A percentile compares a stretch with the other conserved stretches of the same genome.
These are phyloP conservation scores for Calephelis perditalis DNA, from an alignment of 2,888 invertebrate species.

Conservation along the genomic window DNA sequence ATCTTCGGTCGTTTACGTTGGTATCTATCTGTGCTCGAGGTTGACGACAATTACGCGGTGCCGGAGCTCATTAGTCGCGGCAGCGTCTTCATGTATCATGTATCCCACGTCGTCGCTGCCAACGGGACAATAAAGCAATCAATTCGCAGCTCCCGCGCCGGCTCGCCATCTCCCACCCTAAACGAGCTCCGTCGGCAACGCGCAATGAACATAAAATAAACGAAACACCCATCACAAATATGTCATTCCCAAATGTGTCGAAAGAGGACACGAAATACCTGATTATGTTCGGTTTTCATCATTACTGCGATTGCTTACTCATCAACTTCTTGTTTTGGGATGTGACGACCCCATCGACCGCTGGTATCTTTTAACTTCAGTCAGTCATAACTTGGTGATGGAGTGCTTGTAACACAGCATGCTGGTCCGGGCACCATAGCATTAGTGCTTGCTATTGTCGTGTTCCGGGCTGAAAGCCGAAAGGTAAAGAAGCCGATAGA, in stretches of 20 bases:
- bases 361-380: too few species aligned
- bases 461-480: too few species aligned
- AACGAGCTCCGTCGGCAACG: constrained; percentile 48
- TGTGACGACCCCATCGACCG: too few species aligned
- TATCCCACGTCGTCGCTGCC: constrained; percentile 60
- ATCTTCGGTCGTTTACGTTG: constrained; percentile 26
- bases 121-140: constrained; percentile 73
- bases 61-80: constrained; percentile 63
- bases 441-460: too few species aligned
- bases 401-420: too few species aligned
- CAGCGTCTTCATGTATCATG: constrained; percentile 70
- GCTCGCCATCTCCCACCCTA: constrained; percentile 34
- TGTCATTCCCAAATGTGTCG: too few species aligned
- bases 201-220: constrained; percentile 38
- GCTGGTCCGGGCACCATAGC: too few species aligned
- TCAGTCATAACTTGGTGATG: too few species aligned
- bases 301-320: not conserved
- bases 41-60: constrained; percentile 56
- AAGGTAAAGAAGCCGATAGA: too few species aligned
- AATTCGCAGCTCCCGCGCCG: constrained; percentile 50
- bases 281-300: not conserved
- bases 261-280: too few species aligned
- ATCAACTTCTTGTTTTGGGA: too few species aligned
- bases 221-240: constrained; percentile 31
- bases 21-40: not conserved